These are phyloP conservation scores for Acanthisitta chloris DNA, from an alignment of 2,113 vertebrate species.

Conservation along the genomic window DNA sequence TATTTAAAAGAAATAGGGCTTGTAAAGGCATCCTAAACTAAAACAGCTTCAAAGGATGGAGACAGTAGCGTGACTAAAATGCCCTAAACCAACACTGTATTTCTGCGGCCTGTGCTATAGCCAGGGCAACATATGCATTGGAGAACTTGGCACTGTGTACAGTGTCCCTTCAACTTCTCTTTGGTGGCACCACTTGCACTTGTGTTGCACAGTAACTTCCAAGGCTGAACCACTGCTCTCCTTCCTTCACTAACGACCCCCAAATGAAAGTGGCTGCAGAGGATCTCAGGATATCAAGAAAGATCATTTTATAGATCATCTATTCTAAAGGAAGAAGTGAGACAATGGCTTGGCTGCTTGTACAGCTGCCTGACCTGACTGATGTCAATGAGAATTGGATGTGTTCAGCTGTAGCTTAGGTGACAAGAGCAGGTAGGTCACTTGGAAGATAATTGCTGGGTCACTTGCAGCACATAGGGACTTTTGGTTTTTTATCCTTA, in stretches of 20 bases:
- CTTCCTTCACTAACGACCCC: background rate
- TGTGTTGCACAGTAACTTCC: background rate
- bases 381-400: background rate
- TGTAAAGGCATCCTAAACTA: background rate
- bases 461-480: background rate
- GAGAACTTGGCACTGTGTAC: accelerated
- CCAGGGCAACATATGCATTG: background rate
- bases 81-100: background rate
- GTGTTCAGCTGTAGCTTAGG: background rate
- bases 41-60: background rate
- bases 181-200: background rate
- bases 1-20: background rate
- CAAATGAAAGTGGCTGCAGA: background rate
- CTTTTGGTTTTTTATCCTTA: background rate
- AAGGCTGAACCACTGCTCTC: accelerated
- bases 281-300: background rate
- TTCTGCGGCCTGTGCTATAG: background rate
- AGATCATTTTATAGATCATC: accelerated
- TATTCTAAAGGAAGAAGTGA: background rate
- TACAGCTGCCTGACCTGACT: background rate
- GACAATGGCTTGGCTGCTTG: background rate
- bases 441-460: background rate
- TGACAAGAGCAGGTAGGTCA: background rate
- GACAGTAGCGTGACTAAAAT: background rate
- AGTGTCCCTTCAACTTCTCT: background rate